These are phyloP conservation scores for Podarcis siculus DNA, from an alignment of 2,797 vertebrate species.

Conservation along the genomic window DNA sequence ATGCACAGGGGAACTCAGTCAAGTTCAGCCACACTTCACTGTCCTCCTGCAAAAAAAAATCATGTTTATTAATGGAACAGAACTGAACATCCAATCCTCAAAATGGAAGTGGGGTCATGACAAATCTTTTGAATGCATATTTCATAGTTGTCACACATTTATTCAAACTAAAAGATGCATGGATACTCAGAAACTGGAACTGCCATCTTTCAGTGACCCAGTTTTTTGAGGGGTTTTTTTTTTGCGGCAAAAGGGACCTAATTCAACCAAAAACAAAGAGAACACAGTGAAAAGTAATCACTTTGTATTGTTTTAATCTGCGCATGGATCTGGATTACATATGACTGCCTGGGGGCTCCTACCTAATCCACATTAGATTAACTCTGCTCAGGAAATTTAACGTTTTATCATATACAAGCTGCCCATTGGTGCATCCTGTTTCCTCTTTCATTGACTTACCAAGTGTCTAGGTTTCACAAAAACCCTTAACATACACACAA, in stretches of 20 bases:
- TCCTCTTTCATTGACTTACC: neutral
- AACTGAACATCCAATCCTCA: neutral
- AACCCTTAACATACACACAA: neutral
- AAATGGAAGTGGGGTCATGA: neutral
- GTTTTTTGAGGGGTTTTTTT: neutral
- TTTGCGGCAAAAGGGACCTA: neutral
- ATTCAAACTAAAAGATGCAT: neutral
- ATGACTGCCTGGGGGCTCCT: neutral
- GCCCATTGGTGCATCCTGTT: neutral
- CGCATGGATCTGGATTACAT: neutral
- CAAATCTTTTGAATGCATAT: neutral
- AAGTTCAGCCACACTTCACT: neutral
- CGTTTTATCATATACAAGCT: neutral
- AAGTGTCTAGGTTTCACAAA: neutral
- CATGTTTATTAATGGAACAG: neutral
- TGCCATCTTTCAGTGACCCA: neutral
- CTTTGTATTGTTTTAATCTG: constrained; percentile 2
- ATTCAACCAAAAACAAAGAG: neutral
- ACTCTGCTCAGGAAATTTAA: neutral
- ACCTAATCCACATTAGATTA: neutral
- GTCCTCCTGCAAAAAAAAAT: neutral
- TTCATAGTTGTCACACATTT: neutral
- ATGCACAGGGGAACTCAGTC: neutral
- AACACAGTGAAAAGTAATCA: neutral
- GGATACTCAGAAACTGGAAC: neutral